Base-by-base conservation (phyloP, 2,113 vertebrate genomes). In the Gymnogyps californianus region DNA sequence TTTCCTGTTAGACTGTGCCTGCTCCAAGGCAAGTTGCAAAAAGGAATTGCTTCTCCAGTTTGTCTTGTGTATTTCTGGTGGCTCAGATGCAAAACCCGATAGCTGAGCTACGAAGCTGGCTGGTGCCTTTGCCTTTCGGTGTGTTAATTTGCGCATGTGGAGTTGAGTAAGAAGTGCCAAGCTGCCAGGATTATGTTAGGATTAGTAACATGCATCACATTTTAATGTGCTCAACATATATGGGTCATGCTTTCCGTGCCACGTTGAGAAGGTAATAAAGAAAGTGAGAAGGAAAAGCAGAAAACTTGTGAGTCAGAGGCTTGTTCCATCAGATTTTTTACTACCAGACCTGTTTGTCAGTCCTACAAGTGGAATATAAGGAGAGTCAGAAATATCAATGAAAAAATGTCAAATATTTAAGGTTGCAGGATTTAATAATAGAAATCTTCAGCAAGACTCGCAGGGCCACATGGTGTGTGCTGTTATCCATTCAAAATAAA, bases 101-200 rank as follows among this genome's bases (percentile, higher is more conserved):
- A 94, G 96, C 94, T 92, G 94, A 97, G 92, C 94, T 96, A 70
- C 25, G 59, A 87, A 95, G 92, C 90, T 93, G 94, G 92, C 90
- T 95, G 55, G 80, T 95, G 93, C 94, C 94, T 97, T 98, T 97
- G 94, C 97, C 89, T 96, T 94, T 90, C 38, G 66, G 95, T 52
- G 87, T 94, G 93, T 94, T 96, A 87, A 85, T 96, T 96, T 98
- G 91, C 88, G 91, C 83, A 82, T 7, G 25, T 15, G 51, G 80
- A 44, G 25, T 16, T 95, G 96, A 85, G 90, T 87, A 51, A 96
- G 90, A 91, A 96, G 85, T 70, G 87, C 95, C 95, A 96, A 93
- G 87, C 94, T 98, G 97, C 87, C 89, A 83, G 86, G 67, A 90
- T 97, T 97, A 70, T 71, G 90, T 97, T 93, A 90, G 95, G 94